Evolutionary conservation across 2,113 vertebrate species (phyloP), one percentile per base, ranked within the genome.

Genomic region (Sphyrna mokarran): DNA sequence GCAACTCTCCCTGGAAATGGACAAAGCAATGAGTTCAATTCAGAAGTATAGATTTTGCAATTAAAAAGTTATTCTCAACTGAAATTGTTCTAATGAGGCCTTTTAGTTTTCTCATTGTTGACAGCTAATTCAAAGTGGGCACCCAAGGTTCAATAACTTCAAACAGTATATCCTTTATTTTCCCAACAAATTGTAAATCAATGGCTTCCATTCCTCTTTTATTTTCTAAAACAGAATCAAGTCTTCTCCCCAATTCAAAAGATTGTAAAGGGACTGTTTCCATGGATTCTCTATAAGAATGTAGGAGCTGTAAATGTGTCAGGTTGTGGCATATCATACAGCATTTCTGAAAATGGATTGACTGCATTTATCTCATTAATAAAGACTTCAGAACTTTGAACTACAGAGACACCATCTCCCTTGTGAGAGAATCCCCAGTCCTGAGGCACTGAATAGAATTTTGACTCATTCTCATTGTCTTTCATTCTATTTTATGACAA

Each of bases 1-100:
- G 33, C 33, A 93, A 93, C 33, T 22, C n/a, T 93, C 68, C 14
- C 89, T 93, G 89, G 33, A 93, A 93, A 93, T 66, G 89, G 61
- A 66, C 18, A 66, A 63, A 16, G 37, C 33, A 66, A 93, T 20
- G 33, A 91, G 22, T 68, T 10, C 33, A 8, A 66, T 5, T 61
- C 89, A 93, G 16, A 14, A 91, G 89, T 61, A 91, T n/a, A 13
- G 1, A 1, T 61, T 61, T 91, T n/a, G 63, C 89, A 93, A 37
- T 22, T 29, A 68, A 20, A 93, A 37, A 54, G 3, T 37, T 93
- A 33, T 9, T 76, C 5, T 63, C 16, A n/a, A n/a, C 4, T 91
- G 58, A 63, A 91, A 91, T 63, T 91, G 61, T 10, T 66, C n/a
- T 66, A 3, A 26, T 26, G 48, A 89, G 48, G 48, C 86, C 13